A percentile compares a stretch with the other conserved stretches of the same genome.
These are phyloP conservation scores for Psephotus haematonotus DNA, from an alignment of 2,113 vertebrate species.

Conservation along the genomic window DNA sequence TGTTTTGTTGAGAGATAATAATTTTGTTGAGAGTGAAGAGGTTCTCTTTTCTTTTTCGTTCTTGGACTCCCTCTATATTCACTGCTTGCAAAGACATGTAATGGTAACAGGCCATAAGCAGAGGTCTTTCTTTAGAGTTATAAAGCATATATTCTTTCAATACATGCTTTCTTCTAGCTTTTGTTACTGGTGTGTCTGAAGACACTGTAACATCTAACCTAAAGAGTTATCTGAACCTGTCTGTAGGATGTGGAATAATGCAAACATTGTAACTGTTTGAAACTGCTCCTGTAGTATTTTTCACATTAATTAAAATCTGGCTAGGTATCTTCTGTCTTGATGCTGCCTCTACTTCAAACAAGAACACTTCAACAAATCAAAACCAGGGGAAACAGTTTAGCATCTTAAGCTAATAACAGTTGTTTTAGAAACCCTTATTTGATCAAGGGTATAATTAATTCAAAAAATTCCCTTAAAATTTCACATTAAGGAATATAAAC, in stretches of 20 bases:
- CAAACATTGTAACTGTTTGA: not conserved
- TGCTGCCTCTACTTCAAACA: constrained; percentile 21
- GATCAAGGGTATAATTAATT: not conserved
- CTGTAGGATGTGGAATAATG: not conserved
- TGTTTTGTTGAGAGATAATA: not conserved
- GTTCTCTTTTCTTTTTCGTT: not conserved
- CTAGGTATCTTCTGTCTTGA: not conserved
- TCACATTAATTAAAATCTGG: not conserved
- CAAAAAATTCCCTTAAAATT: not conserved
- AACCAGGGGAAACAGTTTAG: not conserved
- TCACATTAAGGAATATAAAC: not conserved
- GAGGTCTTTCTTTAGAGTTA: not conserved
- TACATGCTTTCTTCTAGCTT: not conserved
- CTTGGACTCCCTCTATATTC: not conserved
- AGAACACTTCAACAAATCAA: constrained; percentile 4
- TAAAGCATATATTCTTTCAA: not conserved
- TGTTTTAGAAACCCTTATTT: not conserved
- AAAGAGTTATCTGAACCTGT: not conserved
- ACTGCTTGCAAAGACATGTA: not conserved
- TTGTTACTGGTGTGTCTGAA: not conserved
- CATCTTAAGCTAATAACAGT: constrained; percentile 28
- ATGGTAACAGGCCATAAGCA: not conserved
- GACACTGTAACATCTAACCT: not conserved
- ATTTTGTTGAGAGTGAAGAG: not conserved
- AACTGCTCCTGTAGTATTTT: not conserved